Evolutionary conservation across 2,888 invertebrate genomes (phyloP).

Genomic region (Pollenia amentaria): DNA sequence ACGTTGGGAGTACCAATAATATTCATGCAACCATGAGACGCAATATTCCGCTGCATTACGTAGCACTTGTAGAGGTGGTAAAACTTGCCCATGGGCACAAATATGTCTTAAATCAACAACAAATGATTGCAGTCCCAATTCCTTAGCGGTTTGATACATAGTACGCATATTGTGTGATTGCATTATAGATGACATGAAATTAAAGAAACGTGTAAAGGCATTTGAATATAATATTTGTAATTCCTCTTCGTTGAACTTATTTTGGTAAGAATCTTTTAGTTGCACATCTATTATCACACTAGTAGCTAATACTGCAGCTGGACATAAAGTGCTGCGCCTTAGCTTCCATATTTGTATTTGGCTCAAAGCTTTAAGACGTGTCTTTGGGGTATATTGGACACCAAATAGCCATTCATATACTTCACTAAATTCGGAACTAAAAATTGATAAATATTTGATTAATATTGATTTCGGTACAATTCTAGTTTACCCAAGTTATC

Average conservation of each 20-base stretch:
- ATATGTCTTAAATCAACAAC: slow-evolving; percentile 84
- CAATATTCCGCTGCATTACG: slow-evolving; percentile 80
- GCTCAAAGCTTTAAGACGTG: slow-evolving; percentile 76
- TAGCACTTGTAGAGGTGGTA: slow-evolving; percentile 81
- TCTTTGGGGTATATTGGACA: slow-evolving; percentile 55
- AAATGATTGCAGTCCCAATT: slow-evolving; percentile 83
- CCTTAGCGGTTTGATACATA: slow-evolving; percentile 83
- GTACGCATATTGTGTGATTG: slow-evolving; percentile 80
- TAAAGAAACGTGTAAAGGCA: slow-evolving; percentile 83
- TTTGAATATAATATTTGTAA: slow-evolving; percentile 81
- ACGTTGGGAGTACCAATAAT: slow-evolving; percentile 81
- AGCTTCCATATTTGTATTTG: slow-evolving; percentile 82
- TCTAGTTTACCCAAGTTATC: no score
- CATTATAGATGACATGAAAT: slow-evolving; percentile 84
- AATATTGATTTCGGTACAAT: not conserved
- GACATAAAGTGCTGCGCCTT: slow-evolving; percentile 81
- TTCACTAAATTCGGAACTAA: slow-evolving; percentile 80
- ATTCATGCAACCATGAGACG: slow-evolving; percentile 82
- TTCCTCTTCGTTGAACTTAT: slow-evolving; percentile 60
- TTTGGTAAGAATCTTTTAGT: slow-evolving; percentile 77
- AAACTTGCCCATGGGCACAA: slow-evolving; percentile 83
- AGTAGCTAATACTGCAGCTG: slow-evolving; percentile 83
- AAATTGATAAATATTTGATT: slow-evolving; percentile 13
- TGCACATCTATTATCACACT: slow-evolving; percentile 80
- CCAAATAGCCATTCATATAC: slow-evolving; percentile 82